A percentile compares a stretch with the other conserved stretches of the same genome.
phyloP scores from a whole-genome alignment of 2,797 vertebrate species.

The Esox masquinongy region DNA sequence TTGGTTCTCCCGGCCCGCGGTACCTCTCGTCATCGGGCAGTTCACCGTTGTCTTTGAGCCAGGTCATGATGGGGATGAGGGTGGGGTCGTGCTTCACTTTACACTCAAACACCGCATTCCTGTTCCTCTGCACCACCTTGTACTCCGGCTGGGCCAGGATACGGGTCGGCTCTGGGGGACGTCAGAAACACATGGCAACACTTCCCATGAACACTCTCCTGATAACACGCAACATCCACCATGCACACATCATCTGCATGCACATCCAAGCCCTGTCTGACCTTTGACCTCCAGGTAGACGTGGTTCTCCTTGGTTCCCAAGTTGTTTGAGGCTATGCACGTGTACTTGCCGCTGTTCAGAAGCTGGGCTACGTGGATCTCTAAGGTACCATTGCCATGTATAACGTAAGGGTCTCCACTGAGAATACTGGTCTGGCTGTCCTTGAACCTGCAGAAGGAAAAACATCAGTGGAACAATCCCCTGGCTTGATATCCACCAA shows the following conservation, averaged over 20 bases:
- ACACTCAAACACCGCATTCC: conserved; percentile 88
- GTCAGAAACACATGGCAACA: conserved; percentile 6
- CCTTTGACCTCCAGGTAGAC: conserved; percentile 93
- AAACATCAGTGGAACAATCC: not conserved
- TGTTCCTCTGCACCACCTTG: conserved; percentile 83
- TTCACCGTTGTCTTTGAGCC: conserved; percentile 87
- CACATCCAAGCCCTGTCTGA: conserved; percentile 63
- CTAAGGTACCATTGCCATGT: conserved; percentile 91
- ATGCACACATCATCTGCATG: not conserved
- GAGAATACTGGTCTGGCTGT: conserved; percentile 81
- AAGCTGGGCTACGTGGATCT: conserved; percentile 86
- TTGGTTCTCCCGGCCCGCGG: not conserved
- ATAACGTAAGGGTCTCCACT: conserved; percentile 83
- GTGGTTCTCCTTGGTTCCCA: conserved; percentile 89
- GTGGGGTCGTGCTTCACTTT: conserved; percentile 89
- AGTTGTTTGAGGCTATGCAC: conserved; percentile 89
- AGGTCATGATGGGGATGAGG: conserved; percentile 80
- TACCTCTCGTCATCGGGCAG: conserved; percentile 87
- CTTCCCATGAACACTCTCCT: not conserved
- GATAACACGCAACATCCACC: not conserved
- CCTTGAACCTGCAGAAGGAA: conserved; percentile 84
- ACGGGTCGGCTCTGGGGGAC: conserved; percentile 85
- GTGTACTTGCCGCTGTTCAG: conserved; percentile 87
- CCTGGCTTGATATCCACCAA: too few species aligned
- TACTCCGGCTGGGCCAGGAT: conserved; percentile 92